Base-by-base conservation (phyloP, 2,113 vertebrate genomes). In the Elephantulus edwardii region DNA sequence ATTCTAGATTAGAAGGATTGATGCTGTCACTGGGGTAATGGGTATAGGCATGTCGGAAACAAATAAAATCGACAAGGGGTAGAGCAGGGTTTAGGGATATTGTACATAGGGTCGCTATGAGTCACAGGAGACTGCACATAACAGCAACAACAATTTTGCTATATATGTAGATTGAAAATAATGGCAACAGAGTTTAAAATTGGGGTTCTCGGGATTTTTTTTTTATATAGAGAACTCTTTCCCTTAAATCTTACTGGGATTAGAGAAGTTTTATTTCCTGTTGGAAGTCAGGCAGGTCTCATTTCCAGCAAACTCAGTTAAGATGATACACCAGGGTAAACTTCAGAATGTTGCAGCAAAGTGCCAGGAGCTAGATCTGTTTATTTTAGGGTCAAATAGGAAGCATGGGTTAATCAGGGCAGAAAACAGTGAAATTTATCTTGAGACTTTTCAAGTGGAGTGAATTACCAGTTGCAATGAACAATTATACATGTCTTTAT, bases 361-460 rank as follows among this genome's bases (percentile, higher is more conserved):
- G 38, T 50, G 4, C 42, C 33, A 56, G 35, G 52, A 68, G 26
- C 42, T 30, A 75, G 30, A 78, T 2, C 30, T 66, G 12, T 72
- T 60, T 56, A 30, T 13, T 50, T 54, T 80, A 78, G 19, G 19
- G 62, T 28, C 71, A 52, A 66, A n/a, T 33, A 44, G 33, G 11
- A 62, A 75, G 3, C 11, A 54, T 13, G 26, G 0, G 14, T 71
- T 64, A 79, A 30, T 58, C 24, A 7, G 42, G 85, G 56, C 54
- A 89, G 50, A 81, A 91, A 94, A 71, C 13, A 64, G n/a, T 60
- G 38, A 89, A 89, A 82, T 86, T 42, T 86, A 60, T 30, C 35
- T 92, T 84, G 26, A 84, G 14, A 40, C 40, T 84, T 78, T 71
- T 75, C 24, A 86, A 87, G 70, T 66, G 62, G 42, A 92, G 71